Evolutionary conservation across 2,888 invertebrate genomes (phyloP).

Genomic region (Falcaria lacertinaria): DNA sequence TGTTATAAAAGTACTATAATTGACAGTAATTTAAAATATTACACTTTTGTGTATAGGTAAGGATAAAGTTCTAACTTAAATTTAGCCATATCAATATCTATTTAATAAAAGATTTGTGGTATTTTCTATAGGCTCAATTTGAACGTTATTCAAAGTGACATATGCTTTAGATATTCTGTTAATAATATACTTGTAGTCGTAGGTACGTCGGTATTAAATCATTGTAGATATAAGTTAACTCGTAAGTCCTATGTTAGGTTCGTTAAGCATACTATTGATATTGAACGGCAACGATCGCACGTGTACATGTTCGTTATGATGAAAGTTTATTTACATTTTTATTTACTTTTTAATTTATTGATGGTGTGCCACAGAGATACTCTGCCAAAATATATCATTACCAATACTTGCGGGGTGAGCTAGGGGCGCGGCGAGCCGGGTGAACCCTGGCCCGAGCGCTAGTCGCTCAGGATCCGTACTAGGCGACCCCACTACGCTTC

Average conservation of each 20-base stretch:
- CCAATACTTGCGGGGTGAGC: slow-evolving; percentile 57
- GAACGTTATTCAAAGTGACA: slow-evolving; percentile 80
- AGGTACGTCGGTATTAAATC: slow-evolving; percentile 76
- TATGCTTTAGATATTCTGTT: slow-evolving; percentile 80
- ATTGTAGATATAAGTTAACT: slow-evolving; percentile 60
- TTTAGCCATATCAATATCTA: slow-evolving; percentile 81
- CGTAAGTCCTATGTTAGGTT: slow-evolving; percentile 67
- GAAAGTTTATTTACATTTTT: slow-evolving; percentile 77
- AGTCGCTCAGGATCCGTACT: slow-evolving; percentile 10
- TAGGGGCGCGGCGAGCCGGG: slow-evolving; percentile 21
- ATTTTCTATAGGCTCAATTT: slow-evolving; percentile 80
- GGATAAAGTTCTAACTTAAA: slow-evolving; percentile 79
- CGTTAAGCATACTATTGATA: slow-evolving; percentile 72
- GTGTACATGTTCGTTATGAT: slow-evolving; percentile 74
- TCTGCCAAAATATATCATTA: slow-evolving; percentile 80
- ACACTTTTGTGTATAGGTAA: slow-evolving; percentile 80
- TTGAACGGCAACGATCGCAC: slow-evolving; percentile 76
- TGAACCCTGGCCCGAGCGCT: neutral
- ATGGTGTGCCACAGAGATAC: slow-evolving; percentile 80
- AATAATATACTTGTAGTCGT: slow-evolving; percentile 77
- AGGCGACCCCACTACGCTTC: slow-evolving; percentile 33
- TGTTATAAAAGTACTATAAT: slow-evolving; percentile 78
- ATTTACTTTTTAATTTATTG: slow-evolving; percentile 77
- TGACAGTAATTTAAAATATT: slow-evolving; percentile 78
- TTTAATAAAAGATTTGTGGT: slow-evolving; percentile 80